Conservation (phyloP, 2,888 invertebrate genomes). For the Drosophila helvetica region DNA sequence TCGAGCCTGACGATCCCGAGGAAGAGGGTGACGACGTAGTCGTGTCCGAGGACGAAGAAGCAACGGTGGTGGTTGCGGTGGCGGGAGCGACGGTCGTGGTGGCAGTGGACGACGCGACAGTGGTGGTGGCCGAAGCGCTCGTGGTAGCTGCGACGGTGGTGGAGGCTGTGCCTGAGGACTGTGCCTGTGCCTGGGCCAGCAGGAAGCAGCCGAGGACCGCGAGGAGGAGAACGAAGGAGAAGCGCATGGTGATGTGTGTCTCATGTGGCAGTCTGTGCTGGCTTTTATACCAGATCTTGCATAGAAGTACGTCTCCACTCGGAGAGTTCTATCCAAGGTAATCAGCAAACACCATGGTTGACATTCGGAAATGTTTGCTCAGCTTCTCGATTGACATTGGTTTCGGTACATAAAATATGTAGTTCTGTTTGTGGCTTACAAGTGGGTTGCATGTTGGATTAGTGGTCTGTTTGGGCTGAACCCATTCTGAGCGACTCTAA, state of each 20-base stretch:
- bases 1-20: conserved; percentile 19
- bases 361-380: background rate
- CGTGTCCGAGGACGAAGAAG: background rate
- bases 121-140: background rate
- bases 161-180: too few species aligned
- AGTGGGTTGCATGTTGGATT: background rate
- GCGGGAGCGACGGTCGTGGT: background rate
- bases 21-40: conserved; percentile 14
- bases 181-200: conserved; percentile 2
- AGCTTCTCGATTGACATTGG: conserved; percentile 6
- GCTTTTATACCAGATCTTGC: conserved; percentile 4
- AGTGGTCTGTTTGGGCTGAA: background rate
- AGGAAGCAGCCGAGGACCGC: conserved; percentile 5
- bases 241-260: conserved; percentile 5
- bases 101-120: background rate
- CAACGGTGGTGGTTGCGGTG: background rate
- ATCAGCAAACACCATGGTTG: background rate
- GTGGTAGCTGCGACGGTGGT: background rate
- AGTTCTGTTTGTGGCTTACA: background rate
- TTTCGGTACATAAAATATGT: background rate
- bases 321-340: background rate
- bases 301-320: background rate
- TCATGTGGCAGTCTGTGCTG: background rate
- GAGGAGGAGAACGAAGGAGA: background rate
- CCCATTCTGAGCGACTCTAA: background rate